Evolutionary conservation across 2,113 vertebrate genomes (phyloP), one percentile per base, ranked within the genome.

Genomic region (Equus przewalskii): DNA sequence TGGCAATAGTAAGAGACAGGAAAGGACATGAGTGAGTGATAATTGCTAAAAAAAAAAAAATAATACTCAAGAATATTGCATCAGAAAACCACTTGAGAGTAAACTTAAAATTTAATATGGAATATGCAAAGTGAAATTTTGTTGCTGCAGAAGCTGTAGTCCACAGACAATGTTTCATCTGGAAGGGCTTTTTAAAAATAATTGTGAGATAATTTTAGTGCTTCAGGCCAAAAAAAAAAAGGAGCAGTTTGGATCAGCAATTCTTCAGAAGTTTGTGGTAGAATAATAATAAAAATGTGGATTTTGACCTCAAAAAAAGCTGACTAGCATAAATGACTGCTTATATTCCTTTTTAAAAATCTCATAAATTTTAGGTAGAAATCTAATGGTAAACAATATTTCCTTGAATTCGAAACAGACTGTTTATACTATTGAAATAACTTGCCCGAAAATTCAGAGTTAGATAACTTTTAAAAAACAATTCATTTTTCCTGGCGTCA

Each of bases 321-420:
- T 89, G 92, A 44, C 54, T 70, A 92, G 70, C n/a, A 1, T 4
- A 41, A 96, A 70, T 97, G 94, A 33, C 78, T 78, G 60, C 72
- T 94, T 96, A 69, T 90, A 69, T 96, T 95, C 26, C 87, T 94
- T 96, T 95, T 88, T 86, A 0, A 90, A 93, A 97, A 95, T 95
- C 62, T 96, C 75, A 92, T 94, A 97, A 93, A 97, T 96, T 95
- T 96, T 96, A 98, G 65, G 51, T 97, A 97, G 96, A 96, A 97
- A 75, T 95, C 36, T 95, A 94, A 97, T 95, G 12, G 6, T 54
- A 93, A 96, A 95, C 21, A 94, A 30, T 69, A 86, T 96, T 84
- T 95, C 24, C 51, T 92, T 92, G 46, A 98, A 93, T 95, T 97
- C 6, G 30, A 94, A 95, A 96, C 28, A 87, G 30, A 73, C 69